Evolutionary conservation across 2,888 invertebrate genomes (phyloP).

Genomic region (Rhingia rostrata): DNA sequence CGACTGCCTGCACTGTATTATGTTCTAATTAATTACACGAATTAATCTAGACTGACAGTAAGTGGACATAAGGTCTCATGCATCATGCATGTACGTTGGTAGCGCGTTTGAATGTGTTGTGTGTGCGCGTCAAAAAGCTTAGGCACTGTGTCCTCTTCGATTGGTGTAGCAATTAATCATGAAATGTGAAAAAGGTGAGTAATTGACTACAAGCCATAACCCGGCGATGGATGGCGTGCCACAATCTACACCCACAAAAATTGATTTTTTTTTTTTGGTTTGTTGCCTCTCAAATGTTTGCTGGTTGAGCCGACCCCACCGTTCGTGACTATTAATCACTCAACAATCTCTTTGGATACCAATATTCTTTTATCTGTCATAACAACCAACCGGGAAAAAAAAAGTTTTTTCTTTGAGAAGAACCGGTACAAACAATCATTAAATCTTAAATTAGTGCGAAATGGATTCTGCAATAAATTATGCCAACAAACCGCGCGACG

Average conservation of each 20-base stretch:
- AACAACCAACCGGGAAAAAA: conserved; percentile 34
- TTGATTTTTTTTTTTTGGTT: conserved; percentile 37
- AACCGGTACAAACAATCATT: conserved; percentile 63
- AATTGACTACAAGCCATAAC: conserved; percentile 69
- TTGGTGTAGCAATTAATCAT: conserved; percentile 65
- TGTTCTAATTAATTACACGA: conserved; percentile 74
- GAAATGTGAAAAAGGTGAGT: conserved; percentile 71
- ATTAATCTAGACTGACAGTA: conserved; percentile 74
- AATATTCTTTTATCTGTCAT: conserved; percentile 53
- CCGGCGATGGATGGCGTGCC: conserved; percentile 67
- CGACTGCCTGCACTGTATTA: conserved; percentile 56
- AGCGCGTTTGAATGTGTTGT: conserved; percentile 46
- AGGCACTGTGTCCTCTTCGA: conserved; percentile 68
- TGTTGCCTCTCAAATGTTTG: conserved; percentile 31
- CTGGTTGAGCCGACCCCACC: conserved; percentile 37
- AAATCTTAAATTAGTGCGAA: conserved; percentile 73
- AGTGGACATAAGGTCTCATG: conserved; percentile 74
- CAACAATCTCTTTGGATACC: conserved; percentile 54
- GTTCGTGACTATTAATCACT: conserved; percentile 62
- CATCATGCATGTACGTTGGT: conserved; percentile 45
- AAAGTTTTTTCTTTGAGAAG: not conserved
- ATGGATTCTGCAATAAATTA: conserved; percentile 73
- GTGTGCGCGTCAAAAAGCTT: conserved; percentile 59
- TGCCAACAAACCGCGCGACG: conserved; percentile 57
- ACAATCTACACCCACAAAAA: conserved; percentile 72